Conservation (phyloP, 2,888 invertebrate genomes). For the Proisotoma minuta region DNA sequence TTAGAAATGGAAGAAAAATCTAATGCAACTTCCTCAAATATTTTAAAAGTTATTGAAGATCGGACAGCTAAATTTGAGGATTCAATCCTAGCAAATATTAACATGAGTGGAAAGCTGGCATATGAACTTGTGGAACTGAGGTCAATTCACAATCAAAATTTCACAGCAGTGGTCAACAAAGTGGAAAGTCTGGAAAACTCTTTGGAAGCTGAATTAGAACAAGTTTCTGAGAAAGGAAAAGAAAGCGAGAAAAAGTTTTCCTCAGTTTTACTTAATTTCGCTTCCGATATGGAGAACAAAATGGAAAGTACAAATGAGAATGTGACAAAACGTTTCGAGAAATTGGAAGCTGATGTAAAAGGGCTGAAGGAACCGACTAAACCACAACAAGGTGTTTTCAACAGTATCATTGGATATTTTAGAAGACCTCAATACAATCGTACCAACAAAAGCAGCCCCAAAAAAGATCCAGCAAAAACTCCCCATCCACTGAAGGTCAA, state of each 20-base stretch:
- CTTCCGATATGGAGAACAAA: neutral
- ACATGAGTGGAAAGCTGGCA: slow-evolving; percentile 10
- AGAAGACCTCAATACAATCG: neutral
- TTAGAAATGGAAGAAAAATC: no score
- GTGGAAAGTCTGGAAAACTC: slow-evolving; percentile 19
- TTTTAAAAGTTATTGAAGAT: no score
- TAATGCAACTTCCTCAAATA: no score
- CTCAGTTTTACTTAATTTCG: neutral
- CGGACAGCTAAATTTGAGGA: no score
- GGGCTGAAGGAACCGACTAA: slow-evolving; percentile 14
- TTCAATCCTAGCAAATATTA: no score
- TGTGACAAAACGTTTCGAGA: no score
- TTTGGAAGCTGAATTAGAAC: slow-evolving; percentile 21
- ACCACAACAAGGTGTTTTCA: slow-evolving; percentile 15
- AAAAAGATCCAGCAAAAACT: neutral
- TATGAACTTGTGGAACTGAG: slow-evolving; percentile 18
- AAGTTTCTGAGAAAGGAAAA: neutral
- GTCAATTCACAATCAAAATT: slow-evolving; percentile 13
- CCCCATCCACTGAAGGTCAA: neutral
- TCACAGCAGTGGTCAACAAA: slow-evolving; percentile 17
- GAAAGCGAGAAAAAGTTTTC: neutral
- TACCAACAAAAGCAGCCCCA: neutral
- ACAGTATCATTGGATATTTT: slow-evolving; percentile 22
- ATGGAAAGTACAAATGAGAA: no score
- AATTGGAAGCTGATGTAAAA: slow-evolving; percentile 12